phyloP scores from a whole-genome alignment of 2,113 vertebrate species.

The Callithrix jacchus region DNA sequence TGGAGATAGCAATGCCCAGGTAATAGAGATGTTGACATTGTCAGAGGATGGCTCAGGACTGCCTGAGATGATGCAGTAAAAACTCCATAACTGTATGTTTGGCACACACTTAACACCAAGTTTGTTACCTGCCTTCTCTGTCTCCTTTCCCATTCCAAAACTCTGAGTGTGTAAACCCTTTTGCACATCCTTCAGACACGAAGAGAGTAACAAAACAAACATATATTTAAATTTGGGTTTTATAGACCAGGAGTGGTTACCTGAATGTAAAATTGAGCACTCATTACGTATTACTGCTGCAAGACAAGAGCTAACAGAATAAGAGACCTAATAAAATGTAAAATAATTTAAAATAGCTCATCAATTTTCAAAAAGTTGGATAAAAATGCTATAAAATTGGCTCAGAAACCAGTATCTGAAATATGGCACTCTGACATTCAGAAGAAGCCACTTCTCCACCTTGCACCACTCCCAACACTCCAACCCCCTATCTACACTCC shows the following conservation, averaged over 20 bases:
- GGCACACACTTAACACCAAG: neutral
- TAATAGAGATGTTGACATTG: neutral
- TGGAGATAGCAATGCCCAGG: neutral
- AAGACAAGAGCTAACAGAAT: slow-evolving; percentile 15
- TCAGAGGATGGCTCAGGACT: neutral
- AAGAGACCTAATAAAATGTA: neutral
- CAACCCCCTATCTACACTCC: neutral
- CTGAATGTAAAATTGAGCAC: neutral
- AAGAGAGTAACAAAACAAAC: neutral
- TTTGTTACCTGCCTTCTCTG: neutral
- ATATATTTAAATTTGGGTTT: neutral
- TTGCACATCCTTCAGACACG: neutral
- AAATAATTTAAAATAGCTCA: slow-evolving; percentile 39
- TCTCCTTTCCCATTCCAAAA: neutral
- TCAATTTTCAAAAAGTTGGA: neutral
- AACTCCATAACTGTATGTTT: neutral
- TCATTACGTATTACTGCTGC: neutral
- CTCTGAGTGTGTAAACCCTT: neutral
- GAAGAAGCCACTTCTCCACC: neutral
- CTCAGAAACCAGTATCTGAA: neutral
- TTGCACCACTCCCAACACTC: neutral
- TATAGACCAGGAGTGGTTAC: neutral
- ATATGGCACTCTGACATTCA: neutral
- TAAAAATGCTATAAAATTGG: neutral
- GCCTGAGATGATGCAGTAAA: neutral